A percentile compares a stretch with the other conserved stretches of the same genome.
phyloP scores from a whole-genome alignment of 1,140 invertebrate genomes.

The Apis dorsata region DNA sequence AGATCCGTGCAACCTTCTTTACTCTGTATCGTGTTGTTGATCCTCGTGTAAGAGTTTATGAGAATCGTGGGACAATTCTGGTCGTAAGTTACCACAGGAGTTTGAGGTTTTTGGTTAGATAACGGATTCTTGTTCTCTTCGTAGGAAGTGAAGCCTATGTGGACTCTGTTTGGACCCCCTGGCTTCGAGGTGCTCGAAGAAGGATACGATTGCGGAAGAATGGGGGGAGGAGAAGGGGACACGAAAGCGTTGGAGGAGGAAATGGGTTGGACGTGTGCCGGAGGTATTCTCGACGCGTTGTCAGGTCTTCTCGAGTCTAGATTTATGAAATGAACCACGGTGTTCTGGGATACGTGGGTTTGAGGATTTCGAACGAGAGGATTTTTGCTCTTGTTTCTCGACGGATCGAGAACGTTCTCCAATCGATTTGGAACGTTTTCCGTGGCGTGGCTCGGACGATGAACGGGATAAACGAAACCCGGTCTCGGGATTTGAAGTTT shows the following conservation, averaged over 20 bases:
- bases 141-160: slow-evolving; percentile 74
- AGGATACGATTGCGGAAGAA: not conserved
- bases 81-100: slow-evolving; percentile 19
- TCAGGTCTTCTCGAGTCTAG: slow-evolving; percentile 63
- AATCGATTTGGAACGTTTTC: not conserved
- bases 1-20: slow-evolving; percentile 78
- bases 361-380: slow-evolving; percentile 25
- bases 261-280: not conserved
- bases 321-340: slow-evolving; percentile 75
- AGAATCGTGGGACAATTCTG: slow-evolving; percentile 75
- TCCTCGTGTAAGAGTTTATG: slow-evolving; percentile 76
- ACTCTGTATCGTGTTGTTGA: slow-evolving; percentile 77
- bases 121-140: slow-evolving; percentile 50
- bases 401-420: no score
- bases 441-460: not conserved
- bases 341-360: slow-evolving; percentile 74
- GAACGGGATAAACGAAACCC: slow-evolving; percentile 1
- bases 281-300: slow-evolving; percentile 53
- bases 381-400: slow-evolving; percentile 22
- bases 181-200: slow-evolving; percentile 6
- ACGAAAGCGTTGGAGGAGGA: not conserved
- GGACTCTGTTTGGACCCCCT: slow-evolving; percentile 65
- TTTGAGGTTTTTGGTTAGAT: slow-evolving; percentile 23
- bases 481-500: not conserved
- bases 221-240: not conserved